Base-by-base conservation (phyloP, 2,888 invertebrate genomes). In the Cetonia aurata region DNA sequence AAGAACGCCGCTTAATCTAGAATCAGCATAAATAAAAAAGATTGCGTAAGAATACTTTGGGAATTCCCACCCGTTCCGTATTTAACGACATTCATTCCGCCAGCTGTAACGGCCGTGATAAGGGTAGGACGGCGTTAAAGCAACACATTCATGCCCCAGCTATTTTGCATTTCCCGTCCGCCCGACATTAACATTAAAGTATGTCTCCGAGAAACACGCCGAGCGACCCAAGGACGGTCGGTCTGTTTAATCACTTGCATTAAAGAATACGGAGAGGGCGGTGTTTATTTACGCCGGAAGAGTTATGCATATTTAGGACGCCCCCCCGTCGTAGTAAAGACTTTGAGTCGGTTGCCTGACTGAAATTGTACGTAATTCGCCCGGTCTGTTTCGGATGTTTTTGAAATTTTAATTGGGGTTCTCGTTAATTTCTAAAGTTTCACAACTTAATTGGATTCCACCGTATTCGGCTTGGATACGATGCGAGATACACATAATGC, bases 11-110 rank as follows among this genome's bases (percentile, higher is more conserved):
- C 37, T 37, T 37, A 37, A 6, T 37, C 33, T 37, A 37, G 37
- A 37, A 37, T 37, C 37, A 3, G 37, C 10, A 37, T 37, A 37
- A 37, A 37, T 37, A 37, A 19, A 42, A 57, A 42, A 19, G 41
- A 25, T 17, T 12, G 42, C 25, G 19, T 17, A 17, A 57, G 9
- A 41, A 42, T 4, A 8, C n/a, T 57, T 42, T 13, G n/a, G 19
- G 33, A 19, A 57, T 19, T 75, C 10, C 37, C 25, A 25, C 75
- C 65, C 65, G 65, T 69, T 59, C 66, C 37, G 74, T 72, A 74
- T 73, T 75, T 75, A 74, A 75, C 74, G 75, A 77, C 75, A 75
- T 76, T 75, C 75, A 75, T 77, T 77, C 74, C 71, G 71, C 73
- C 75, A 71, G 74, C 74, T 75, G 76, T 76, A 76, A 73, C 74